A percentile compares a stretch with the other conserved stretches of the same genome.
These are phyloP conservation scores for Seira sanloemensis DNA, from an alignment of 2,888 invertebrate species.

Conservation along the genomic window DNA sequence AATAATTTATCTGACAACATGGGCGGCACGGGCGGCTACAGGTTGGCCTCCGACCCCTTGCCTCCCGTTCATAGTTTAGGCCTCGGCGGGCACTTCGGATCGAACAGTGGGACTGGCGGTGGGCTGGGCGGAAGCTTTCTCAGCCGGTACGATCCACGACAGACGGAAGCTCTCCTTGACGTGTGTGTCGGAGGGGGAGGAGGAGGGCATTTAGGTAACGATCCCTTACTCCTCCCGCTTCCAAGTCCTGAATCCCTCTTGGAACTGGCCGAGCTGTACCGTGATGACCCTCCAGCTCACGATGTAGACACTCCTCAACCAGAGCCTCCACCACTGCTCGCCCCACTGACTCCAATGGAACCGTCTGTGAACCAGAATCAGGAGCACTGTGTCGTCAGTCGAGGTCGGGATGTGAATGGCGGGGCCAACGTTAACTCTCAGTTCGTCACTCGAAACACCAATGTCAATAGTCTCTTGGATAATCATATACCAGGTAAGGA, in stretches of 20 bases:
- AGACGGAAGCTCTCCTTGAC: conserved; percentile 72
- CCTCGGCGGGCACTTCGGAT: conserved; percentile 78
- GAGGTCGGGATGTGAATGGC: conserved; percentile 64
- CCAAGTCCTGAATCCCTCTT: conserved; percentile 73
- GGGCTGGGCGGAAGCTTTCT: conserved; percentile 79
- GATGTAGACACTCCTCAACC: conserved; percentile 73
- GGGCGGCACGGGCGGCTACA: conserved; percentile 69
- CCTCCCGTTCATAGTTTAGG: conserved; percentile 77
- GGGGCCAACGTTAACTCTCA: conserved; percentile 74
- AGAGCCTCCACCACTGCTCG: conserved; percentile 76
- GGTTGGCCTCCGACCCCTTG: conserved; percentile 72
- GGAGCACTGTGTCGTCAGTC: conserved; percentile 79
- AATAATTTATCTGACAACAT: conserved; percentile 60
- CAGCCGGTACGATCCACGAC: conserved; percentile 72
- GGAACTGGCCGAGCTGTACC: conserved; percentile 73
- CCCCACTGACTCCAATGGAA: conserved; percentile 79
- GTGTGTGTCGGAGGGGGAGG: conserved; percentile 74
- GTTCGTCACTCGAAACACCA: conserved; percentile 60
- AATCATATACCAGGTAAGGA: conserved; percentile 69
- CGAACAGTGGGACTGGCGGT: conserved; percentile 77
- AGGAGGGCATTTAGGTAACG: conserved; percentile 80
- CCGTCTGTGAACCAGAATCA: conserved; percentile 84
- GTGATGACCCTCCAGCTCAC: conserved; percentile 73
- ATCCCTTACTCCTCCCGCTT: conserved; percentile 72
- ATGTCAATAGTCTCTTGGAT: conserved; percentile 69